phyloP scores from a whole-genome alignment of 2,113 vertebrate genomes.

The Halichoeres trimaculatus region DNA sequence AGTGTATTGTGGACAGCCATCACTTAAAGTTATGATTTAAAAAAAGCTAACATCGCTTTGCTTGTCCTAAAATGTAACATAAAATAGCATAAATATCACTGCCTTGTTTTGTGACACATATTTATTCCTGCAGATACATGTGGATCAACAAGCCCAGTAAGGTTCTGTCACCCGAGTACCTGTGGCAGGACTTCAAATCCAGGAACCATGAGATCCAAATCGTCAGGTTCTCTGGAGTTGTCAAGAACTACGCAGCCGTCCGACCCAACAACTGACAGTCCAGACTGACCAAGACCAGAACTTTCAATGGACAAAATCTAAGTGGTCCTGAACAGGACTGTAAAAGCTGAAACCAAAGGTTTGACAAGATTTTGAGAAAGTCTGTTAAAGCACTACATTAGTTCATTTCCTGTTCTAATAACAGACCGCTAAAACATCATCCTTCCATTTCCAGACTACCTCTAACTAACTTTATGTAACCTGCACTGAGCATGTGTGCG shows the following conservation, averaged over 20 bases:
- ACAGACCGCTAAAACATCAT: not conserved
- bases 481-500: not conserved
- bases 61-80: too few species aligned
- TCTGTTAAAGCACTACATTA: not conserved
- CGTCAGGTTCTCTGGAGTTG: slow-evolving; percentile 74
- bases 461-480: too few species aligned
- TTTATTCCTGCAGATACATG: slow-evolving; percentile 68
- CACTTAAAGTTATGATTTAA: too few species aligned
- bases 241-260: slow-evolving; percentile 71
- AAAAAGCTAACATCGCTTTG: too few species aligned
- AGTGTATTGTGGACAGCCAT: too few species aligned
- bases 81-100: too few species aligned
- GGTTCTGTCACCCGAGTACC: slow-evolving; percentile 84
- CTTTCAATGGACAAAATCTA: not conserved
- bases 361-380: too few species aligned
- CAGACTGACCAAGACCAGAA: not conserved
- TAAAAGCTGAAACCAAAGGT: not conserved
- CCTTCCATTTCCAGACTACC: not conserved
- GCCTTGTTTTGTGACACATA: not conserved
- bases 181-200: slow-evolving; percentile 82
- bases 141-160: slow-evolving; percentile 83
- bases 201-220: slow-evolving; percentile 68
- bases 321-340: not conserved
- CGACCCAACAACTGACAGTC: slow-evolving; percentile 40
- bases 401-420: not conserved